phyloP scores from a whole-genome alignment of 2,888 invertebrate species.

The Leucozona laternaria region DNA sequence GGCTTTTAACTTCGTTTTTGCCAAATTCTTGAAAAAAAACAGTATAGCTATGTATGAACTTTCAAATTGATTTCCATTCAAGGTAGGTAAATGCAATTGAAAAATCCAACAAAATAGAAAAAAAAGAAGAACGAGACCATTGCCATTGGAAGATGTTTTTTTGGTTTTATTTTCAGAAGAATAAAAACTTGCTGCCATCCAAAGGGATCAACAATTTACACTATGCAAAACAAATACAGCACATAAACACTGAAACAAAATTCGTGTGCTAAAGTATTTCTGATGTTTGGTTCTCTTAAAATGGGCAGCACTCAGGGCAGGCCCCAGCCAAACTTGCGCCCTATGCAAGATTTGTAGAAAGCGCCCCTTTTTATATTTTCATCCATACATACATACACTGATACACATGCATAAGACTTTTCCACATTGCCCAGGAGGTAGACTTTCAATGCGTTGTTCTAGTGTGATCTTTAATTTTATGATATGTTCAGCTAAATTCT shows the following conservation, averaged over 20 bases:
- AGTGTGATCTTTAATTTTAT: too few species aligned
- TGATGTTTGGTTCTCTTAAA: too few species aligned
- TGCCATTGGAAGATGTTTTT: neutral
- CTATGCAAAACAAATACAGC: neutral
- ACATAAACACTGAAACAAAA: neutral
- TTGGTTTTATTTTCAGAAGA: neutral
- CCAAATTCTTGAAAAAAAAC: neutral
- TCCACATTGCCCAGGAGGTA: too few species aligned
- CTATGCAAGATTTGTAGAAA: too few species aligned
- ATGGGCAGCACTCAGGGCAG: too few species aligned
- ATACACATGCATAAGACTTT: too few species aligned
- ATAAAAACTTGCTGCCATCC: neutral
- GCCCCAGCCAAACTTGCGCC: too few species aligned
- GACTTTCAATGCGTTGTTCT: too few species aligned
- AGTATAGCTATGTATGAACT: neutral
- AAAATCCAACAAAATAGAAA: neutral
- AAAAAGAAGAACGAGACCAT: neutral
- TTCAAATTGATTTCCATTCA: slow-evolving; percentile 15
- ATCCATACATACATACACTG: too few species aligned
- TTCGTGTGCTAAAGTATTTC: too few species aligned
- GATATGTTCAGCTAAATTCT: too few species aligned
- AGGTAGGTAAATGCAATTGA: slow-evolving; percentile 26
- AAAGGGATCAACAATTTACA: slow-evolving; percentile 15
- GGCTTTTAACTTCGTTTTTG: slow-evolving; percentile 20
- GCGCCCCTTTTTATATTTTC: too few species aligned